Evolutionary conservation across 2,113 vertebrate genomes (phyloP), one percentile per base, ranked within the genome.

Genomic region (Shinisaurus crocodilurus): DNA sequence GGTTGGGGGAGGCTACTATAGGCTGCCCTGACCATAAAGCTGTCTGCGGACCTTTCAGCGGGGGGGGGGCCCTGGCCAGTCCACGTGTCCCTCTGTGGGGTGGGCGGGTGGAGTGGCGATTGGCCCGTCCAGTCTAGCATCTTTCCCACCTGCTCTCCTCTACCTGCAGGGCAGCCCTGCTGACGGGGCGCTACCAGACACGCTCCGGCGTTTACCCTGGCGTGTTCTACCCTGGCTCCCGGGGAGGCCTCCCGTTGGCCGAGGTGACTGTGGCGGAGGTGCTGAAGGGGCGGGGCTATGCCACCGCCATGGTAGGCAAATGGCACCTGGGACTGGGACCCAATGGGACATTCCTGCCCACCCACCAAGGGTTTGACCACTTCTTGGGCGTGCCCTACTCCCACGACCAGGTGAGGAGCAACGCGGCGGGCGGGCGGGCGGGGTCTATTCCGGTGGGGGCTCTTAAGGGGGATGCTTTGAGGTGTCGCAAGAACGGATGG

Each of bases 311-410:
- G 50, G 92, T 97, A 0, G 98, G 98, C 86, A 99, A 99, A 94
- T 99, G 98, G 99, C 98, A 99, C 76, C 95, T 99, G 72, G 98
- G 99, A 1, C 27, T 98, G 1, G 99, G 99, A 0, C 6, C 82
- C 1, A 97, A 98, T 1, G 97, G 98, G 54, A 97, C 43, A 86
- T 99, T 97, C 95, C 97, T 99, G 65, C 99, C 99, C 82, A 97
- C 96, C 0, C 96, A 96, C 32, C 99, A 99, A 87, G 99, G 98
- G 27, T 99, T 99, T 90, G 98, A 99, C 82, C 95, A 98, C 2
- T 99, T 97, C 92, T 91, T 99, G 57, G 98, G 99, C 8, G 97
- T 99, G 88, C 99, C 99, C 0, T 99, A 98, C 95, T 99, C 98
- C 9, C 99, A 99, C 0, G 98, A 99, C 95, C 98, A 98, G 98